A percentile compares a stretch with the other conserved stretches of the same genome.
Evolutionary conservation across 2,113 vertebrate genomes (phyloP).

Genomic region (Pungitius pungitius): DNA sequence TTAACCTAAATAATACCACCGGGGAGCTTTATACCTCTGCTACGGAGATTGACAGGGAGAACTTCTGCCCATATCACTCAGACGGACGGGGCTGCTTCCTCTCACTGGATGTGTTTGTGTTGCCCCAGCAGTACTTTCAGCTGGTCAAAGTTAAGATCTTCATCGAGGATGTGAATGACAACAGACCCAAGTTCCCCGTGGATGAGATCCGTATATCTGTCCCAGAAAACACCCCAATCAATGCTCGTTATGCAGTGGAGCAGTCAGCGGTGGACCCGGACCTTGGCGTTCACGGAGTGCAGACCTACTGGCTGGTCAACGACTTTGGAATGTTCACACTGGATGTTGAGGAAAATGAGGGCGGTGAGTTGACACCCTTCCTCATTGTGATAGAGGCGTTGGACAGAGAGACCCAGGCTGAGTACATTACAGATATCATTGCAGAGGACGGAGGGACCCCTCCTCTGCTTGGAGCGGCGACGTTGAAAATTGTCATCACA

Average conservation of each 20-base stretch:
- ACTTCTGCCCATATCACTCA: conserved; percentile 82
- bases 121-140: conserved; percentile 95
- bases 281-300: conserved; percentile 85
- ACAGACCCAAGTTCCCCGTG: conserved; percentile 88
- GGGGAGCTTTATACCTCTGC: conserved; percentile 91
- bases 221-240: conserved; percentile 91
- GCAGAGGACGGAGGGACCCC: conserved; percentile 95
- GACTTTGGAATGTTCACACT: conserved; percentile 92
- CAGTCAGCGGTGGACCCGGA: conserved; percentile 93
- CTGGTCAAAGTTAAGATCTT: conserved; percentile 94
- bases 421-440: conserved; percentile 91
- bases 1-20: conserved; percentile 88
- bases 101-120: conserved; percentile 90
- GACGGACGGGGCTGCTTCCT: conserved; percentile 84
- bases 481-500: conserved; percentile 89
- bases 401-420: conserved; percentile 88
- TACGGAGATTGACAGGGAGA: conserved; percentile 90
- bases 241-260: conserved; percentile 90
- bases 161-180: conserved; percentile 94
- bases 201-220: conserved; percentile 87
- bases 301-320: conserved; percentile 93
- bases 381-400: conserved; percentile 90
- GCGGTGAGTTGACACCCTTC: conserved; percentile 91
- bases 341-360: conserved; percentile 96
- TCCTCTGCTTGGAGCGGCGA: conserved; percentile 88